These are phyloP conservation scores for Lepilemur ruficaudatus DNA, from an alignment of 2,797 vertebrate genomes.

Conservation along the genomic window DNA sequence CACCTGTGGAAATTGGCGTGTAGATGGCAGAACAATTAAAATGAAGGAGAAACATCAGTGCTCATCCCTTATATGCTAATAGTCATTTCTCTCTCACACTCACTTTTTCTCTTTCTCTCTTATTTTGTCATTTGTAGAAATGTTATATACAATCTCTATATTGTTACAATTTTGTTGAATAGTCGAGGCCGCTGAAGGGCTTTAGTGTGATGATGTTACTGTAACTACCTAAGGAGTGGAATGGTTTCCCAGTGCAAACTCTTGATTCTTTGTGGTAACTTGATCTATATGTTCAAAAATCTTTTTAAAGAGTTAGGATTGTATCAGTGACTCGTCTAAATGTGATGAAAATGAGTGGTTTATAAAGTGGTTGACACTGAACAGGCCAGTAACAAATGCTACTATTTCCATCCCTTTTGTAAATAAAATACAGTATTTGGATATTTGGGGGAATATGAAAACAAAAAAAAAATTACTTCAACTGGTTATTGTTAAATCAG, in stretches of 20 bases:
- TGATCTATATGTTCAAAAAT: background rate
- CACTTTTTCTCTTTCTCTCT: background rate
- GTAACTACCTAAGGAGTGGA: background rate
- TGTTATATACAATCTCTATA: background rate
- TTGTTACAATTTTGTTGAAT: background rate
- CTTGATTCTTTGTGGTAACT: background rate
- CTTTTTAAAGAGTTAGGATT: background rate
- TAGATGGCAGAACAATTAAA: background rate
- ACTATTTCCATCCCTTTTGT: background rate
- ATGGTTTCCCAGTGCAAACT: background rate
- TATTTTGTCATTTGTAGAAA: background rate
- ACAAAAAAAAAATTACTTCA: background rate
- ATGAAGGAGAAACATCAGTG: background rate
- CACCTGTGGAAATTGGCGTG: background rate
- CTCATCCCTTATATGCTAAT: background rate
- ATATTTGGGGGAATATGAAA: background rate
- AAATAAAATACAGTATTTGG: background rate
- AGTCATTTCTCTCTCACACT: background rate
- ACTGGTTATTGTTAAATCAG: background rate
- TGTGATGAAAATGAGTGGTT: background rate
- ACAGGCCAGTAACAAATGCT: background rate
- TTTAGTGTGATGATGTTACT: background rate
- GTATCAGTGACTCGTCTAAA: background rate
- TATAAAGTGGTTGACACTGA: background rate
- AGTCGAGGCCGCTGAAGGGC: background rate